Conservation (phyloP, 2,797 vertebrate species). For the Cryptoprocta ferox region DNA sequence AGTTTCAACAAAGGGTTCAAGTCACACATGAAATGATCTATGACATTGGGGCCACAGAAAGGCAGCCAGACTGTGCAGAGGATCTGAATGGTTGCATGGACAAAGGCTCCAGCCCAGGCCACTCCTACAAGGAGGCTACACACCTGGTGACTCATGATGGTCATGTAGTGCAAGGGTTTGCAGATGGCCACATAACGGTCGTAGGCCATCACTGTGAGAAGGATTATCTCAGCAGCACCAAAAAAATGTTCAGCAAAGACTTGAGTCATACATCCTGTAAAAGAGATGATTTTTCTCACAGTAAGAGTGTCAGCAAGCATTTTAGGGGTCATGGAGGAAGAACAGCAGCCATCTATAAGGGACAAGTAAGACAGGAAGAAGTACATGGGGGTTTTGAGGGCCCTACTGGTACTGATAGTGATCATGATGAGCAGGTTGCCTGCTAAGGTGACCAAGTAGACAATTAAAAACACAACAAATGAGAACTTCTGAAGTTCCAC, state of each 20-base stretch:
- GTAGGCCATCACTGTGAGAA: constrained; percentile 77
- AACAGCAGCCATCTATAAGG: constrained; percentile 72
- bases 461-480: constrained; percentile 69
- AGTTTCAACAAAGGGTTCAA: constrained; percentile 46
- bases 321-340: constrained; percentile 71
- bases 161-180: constrained; percentile 58
- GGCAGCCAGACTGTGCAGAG: constrained; percentile 56
- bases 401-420: constrained; percentile 5
- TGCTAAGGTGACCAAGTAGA: constrained; percentile 68
- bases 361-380: constrained; percentile 74
- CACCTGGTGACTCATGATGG: constrained; percentile 58
- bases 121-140: constrained; percentile 37
- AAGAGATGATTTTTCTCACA: constrained; percentile 69
- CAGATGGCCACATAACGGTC: constrained; percentile 74
- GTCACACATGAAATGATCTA: constrained; percentile 65
- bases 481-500: constrained; percentile 52
- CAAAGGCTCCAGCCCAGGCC: constrained; percentile 34
- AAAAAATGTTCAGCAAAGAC: constrained; percentile 64
- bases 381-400: constrained; percentile 70
- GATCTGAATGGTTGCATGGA: constrained; percentile 46
- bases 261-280: constrained; percentile 73
- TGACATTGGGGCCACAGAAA: constrained; percentile 46
- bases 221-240: constrained; percentile 70
- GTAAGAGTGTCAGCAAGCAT: constrained; percentile 73
- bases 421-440: constrained; percentile 74